These are phyloP conservation scores for Mesochorus sp. DNA, from an alignment of 2,888 invertebrate species.

Conservation along the genomic window DNA sequence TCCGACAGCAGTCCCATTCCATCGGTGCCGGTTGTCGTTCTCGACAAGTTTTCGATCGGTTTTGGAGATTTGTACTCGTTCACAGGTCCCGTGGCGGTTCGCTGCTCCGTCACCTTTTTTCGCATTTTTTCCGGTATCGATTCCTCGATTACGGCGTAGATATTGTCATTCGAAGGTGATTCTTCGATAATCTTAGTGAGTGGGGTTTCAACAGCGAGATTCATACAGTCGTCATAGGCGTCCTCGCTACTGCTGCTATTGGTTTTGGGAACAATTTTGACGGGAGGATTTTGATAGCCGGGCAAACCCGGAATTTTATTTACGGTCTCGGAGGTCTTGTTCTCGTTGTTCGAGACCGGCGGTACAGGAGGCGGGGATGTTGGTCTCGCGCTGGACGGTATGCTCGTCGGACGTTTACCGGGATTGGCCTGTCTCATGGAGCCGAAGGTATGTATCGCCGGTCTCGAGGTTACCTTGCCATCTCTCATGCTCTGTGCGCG, in stretches of 20 bases:
- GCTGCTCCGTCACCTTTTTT: constrained; percentile 70
- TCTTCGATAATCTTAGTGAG: constrained; percentile 86
- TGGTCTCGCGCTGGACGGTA: constrained; percentile 87
- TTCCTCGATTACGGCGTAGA: constrained; percentile 94
- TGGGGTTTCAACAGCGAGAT: constrained; percentile 85
- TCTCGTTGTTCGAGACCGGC: constrained; percentile 80
- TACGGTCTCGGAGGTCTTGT: constrained; percentile 68
- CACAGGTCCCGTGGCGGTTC: constrained; percentile 73
- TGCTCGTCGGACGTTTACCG: constrained; percentile 88
- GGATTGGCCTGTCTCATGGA: constrained; percentile 90
- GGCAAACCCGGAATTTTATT: constrained; percentile 83
- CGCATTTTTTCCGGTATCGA: constrained; percentile 83
- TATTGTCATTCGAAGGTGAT: constrained; percentile 87
- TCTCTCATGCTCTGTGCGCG: constrained; percentile 93
- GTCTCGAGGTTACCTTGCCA: constrained; percentile 82
- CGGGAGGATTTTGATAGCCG: constrained; percentile 85
- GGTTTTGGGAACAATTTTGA: constrained; percentile 66
- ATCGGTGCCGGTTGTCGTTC: constrained; percentile 82
- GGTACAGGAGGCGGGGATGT: constrained; percentile 92
- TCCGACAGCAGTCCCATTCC: constrained; percentile 92
- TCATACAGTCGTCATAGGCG: constrained; percentile 90
- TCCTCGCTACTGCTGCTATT: no score
- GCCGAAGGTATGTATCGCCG: constrained; percentile 89
- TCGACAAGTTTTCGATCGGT: constrained; percentile 81
- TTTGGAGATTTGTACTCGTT: constrained; percentile 82